Percentiles rank a stretch among this genome's conserved stretches.
Conservation (phyloP, 2,797 vertebrate species). For the Vespertilio murinus region DNA sequence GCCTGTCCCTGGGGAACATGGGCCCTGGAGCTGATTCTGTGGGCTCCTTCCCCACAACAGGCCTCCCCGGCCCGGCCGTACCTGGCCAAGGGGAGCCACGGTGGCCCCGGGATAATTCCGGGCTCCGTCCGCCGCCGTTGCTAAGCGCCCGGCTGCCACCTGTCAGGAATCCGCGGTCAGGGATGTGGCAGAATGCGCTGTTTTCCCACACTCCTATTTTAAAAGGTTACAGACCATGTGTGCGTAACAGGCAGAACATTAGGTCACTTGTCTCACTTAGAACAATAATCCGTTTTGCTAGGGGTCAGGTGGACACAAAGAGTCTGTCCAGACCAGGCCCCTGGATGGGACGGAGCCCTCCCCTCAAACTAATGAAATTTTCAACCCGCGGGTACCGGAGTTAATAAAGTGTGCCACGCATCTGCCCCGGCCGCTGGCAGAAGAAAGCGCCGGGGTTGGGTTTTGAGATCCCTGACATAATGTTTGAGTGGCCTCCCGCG, state of each 20-base stretch:
- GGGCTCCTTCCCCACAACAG: conserved; percentile 69
- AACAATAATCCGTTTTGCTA: conserved; percentile 92
- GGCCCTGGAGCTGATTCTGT: conserved; percentile 64
- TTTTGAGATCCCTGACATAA: conserved; percentile 87
- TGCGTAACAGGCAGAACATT: conserved; percentile 90
- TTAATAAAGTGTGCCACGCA: conserved; percentile 92
- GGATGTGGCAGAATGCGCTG: conserved; percentile 85
- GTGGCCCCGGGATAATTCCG: conserved; percentile 86
- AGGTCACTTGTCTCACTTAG: conserved; percentile 91
- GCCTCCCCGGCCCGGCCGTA: conserved; percentile 73
- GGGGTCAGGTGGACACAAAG: conserved; percentile 90
- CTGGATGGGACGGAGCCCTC: conserved; percentile 88
- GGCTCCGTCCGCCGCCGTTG: conserved; percentile 86
- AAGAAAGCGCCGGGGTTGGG: conserved; percentile 86
- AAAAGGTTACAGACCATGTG: conserved; percentile 92
- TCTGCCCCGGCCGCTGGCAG: conserved; percentile 87
- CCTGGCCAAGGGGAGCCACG: conserved; percentile 86
- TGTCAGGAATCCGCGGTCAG: conserved; percentile 88
- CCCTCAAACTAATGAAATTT: conserved; percentile 92
- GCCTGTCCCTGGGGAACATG: conserved; percentile 82
- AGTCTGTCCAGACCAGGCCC: conserved; percentile 87
- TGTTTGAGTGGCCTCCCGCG: conserved; percentile 86
- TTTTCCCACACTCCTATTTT: conserved; percentile 93
- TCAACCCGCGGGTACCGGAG: conserved; percentile 89
- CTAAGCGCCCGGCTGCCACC: conserved; percentile 90